Base-by-base conservation (phyloP, 53 echinoderm and acorn worm genomes). In the Echinometra lucunter region DNA sequence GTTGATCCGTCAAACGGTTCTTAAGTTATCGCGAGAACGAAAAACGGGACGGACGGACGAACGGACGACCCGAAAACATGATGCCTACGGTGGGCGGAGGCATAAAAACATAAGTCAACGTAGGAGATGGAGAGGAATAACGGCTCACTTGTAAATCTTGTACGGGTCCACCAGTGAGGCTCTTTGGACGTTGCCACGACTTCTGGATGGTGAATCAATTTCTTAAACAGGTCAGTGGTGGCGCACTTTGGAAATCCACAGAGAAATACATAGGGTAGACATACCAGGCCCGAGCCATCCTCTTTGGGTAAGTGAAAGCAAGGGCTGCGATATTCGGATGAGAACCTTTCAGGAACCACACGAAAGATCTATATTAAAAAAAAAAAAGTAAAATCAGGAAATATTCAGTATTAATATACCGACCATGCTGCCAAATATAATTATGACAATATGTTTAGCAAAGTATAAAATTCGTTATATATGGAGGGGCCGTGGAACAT, bases 241-340 rank as follows among this genome's bases (percentile, higher is more conserved):
- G 93, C 93, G 93, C 93, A 93, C 93, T 93, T 93, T 1, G 93
- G 93, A 80, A 93, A 93, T 53, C 93, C 93, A 18, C 81, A 80
- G 37, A 93, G 78, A 37, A 93, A 93, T 19, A 93, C 37, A 40
- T 80, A 19, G 57, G 93, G 93, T 37, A 93, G 57, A 57, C 93
- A 93, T 7, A 38, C 93, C 78, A 93, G n/a, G 21, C 37, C 28
- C 16, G 90, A 58, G 5, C 16, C 37, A 18, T 75, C 56, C 19
- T 55, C 75, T 16, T 44, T 35, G 4, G 67, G 69, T n/a, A 78
- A 49, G 44, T 57, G 25, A 38, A 94, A 94, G 38, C 94, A 83
- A 45, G 93, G 93, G 53, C 93, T 93, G 56, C 93, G 93, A 40
- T 93, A 93, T 34, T 80, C 81, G 57, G 57, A 57, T 38, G 80